Evolutionary conservation across 2,888 invertebrate species (phyloP).

Genomic region (Drosophila suboccidentalis): DNA sequence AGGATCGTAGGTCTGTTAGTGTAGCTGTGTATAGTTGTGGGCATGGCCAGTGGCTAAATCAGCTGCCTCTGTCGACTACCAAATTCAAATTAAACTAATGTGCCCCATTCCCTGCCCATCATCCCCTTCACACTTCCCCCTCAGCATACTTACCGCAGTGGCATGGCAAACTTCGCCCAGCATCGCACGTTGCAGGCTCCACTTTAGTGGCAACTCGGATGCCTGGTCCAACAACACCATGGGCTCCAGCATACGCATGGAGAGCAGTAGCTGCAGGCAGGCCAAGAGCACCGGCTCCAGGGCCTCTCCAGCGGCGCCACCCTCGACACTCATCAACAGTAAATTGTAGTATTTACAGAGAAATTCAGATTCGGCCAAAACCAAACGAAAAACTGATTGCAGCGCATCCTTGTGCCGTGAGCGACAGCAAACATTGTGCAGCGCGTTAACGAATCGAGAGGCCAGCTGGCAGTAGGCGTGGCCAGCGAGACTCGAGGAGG

Average conservation of each 20-base stretch:
- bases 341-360: slow-evolving; percentile 83
- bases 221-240: slow-evolving; percentile 71
- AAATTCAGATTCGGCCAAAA: slow-evolving; percentile 83
- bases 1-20: slow-evolving; percentile 41
- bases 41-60: slow-evolving; percentile 37
- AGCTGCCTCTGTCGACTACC: slow-evolving; percentile 38
- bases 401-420: slow-evolving; percentile 82
- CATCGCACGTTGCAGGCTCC: slow-evolving; percentile 75
- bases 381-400: slow-evolving; percentile 81
- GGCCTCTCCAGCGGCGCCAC: slow-evolving; percentile 41
- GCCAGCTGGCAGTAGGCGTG: slow-evolving; percentile 79
- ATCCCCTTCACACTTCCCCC: neutral
- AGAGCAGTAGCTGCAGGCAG: slow-evolving; percentile 81
- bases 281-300: slow-evolving; percentile 71
- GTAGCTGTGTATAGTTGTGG: slow-evolving; percentile 1
- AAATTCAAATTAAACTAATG: slow-evolving; percentile 81
- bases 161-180: slow-evolving; percentile 82
- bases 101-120: slow-evolving; percentile 4
- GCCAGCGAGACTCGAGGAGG: slow-evolving; percentile 2
- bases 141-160: slow-evolving; percentile 56
- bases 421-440: slow-evolving; percentile 82
- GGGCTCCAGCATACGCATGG: slow-evolving; percentile 82
- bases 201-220: slow-evolving; percentile 60
- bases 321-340: slow-evolving; percentile 64
- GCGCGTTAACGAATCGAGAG: slow-evolving; percentile 82